Evolutionary conservation across 2,113 vertebrate species (phyloP), one percentile per base, ranked within the genome.

Genomic region (Podarcis raffonei): DNA sequence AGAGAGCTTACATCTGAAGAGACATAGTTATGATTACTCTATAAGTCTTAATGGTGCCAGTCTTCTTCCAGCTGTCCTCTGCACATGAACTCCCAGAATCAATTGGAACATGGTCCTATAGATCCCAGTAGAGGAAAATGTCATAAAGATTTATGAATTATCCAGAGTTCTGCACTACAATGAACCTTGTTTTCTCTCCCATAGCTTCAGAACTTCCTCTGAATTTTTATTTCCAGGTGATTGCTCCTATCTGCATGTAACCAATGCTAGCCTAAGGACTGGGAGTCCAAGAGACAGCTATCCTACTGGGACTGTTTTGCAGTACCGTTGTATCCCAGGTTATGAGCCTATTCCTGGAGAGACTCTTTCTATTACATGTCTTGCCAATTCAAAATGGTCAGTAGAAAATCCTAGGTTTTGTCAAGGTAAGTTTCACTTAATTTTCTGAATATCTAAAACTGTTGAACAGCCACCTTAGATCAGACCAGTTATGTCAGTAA

Each of bases 321-420:
- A 0, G 35, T 97, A 97, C 2, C 0, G 0, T 0, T 97, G 97
- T n/a, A 96, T 80, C 13, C 75, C 0, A 1, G 96, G 93, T 75
- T 96, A 92, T 0, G 53, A 90, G 18, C 86, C 23, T 0, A 87
- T 3, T 81, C 74, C 85, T 0, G 83, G 15, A 0, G 30, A 32
- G 39, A 66, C 0, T 59, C 89, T 65, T 83, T 83, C 74, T 86
- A 91, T 90, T 90, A 91, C 65, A 2, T 96, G 95, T 7, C 39
- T 30, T 1, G 83, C 86, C 0, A 4, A 80, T 23, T 66, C 92
- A 18, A 66, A 7, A 0, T 96, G 95, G 95, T 89, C 81, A 57
- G 4, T 91, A 25, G 6, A 72, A 8, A 89, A 92, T 5, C 85
- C 92, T 0, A 0, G 65, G 39, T 80, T 94, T 0, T 96, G 95